These are phyloP conservation scores for Eubasilissa splendida DNA, from an alignment of 2,888 invertebrate genomes.

Conservation along the genomic window DNA sequence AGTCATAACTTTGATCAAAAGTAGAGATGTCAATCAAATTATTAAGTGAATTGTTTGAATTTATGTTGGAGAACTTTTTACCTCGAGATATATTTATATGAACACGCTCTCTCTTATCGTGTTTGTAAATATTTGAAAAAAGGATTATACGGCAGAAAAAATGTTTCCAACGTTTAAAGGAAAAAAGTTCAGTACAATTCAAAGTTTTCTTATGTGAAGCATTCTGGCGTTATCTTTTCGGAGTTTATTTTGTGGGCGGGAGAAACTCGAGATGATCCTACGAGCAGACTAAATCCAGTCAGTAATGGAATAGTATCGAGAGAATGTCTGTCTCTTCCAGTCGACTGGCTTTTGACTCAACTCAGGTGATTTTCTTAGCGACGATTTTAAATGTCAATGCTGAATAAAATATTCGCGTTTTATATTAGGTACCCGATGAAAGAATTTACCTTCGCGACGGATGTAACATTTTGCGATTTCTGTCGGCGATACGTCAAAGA, in stretches of 20 bases:
- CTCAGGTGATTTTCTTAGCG: constrained; percentile 23
- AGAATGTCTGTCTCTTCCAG: constrained; percentile 9
- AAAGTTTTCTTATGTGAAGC: constrained; percentile 17
- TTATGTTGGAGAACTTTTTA: no score
- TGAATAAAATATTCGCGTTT: constrained; percentile 18
- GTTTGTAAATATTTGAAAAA: no score
- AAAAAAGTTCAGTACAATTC: not conserved
- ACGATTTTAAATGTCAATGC: constrained; percentile 15
- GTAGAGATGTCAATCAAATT: no score
- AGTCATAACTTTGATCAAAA: no score
- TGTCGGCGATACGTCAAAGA: constrained; percentile 36
- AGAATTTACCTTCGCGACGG: not conserved
- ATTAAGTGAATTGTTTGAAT: no score
- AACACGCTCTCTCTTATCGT: no score
- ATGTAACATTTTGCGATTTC: constrained; percentile 36
- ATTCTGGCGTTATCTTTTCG: constrained; percentile 11
- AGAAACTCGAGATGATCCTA: constrained; percentile 2
- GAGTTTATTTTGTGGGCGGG: constrained; percentile 8
- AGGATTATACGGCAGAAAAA: no score
- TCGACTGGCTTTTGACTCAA: constrained; percentile 18
- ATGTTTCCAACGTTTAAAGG: no score
- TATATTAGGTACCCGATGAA: not conserved
- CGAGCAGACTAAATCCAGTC: not conserved
- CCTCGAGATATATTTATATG: no score
- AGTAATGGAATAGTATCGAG: constrained; percentile 4